Conservation (phyloP, 2,888 invertebrate genomes). For the Nyleta sp. region DNA sequence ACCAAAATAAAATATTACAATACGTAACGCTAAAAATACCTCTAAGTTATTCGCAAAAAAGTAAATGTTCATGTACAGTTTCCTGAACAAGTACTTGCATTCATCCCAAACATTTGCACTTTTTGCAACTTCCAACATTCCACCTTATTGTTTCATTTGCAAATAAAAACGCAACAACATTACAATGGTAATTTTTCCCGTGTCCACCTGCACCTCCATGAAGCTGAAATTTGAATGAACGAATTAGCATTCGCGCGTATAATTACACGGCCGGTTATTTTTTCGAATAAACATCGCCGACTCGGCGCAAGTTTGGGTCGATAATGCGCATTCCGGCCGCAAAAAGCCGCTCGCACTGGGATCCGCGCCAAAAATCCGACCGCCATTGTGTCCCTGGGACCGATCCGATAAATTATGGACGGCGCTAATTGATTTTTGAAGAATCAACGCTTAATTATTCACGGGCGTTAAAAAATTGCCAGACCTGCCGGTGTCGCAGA, state of each 20-base stretch:
- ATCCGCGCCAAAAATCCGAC: constrained; percentile 72
- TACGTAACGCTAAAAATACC: no score
- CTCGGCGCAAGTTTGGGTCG: constrained; percentile 66
- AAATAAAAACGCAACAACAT: neutral
- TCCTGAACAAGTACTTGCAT: no score
- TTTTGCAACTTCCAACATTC: no score
- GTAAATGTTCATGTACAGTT: no score
- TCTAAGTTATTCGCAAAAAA: no score
- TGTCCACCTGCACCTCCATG: neutral
- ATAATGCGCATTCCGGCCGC: constrained; percentile 75
- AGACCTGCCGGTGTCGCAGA: constrained; percentile 12
- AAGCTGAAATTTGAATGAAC: constrained; percentile 38
- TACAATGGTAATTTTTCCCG: constrained; percentile 17
- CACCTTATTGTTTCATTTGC: neutral
- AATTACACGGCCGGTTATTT: constrained; percentile 34
- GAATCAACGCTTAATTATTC: constrained; percentile 19
- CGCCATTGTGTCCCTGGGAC: constrained; percentile 31
- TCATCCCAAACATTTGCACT: no score
- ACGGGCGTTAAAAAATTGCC: constrained; percentile 2
- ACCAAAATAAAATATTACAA: no score
- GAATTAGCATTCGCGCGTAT: constrained; percentile 41
- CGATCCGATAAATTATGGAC: constrained; percentile 31
- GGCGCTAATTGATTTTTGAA: constrained; percentile 43
- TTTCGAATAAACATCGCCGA: constrained; percentile 33
- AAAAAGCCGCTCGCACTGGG: constrained; percentile 73